Evolutionary conservation across 2,888 invertebrate species (phyloP).

Genomic region (Pseudeuparius sepicola): DNA sequence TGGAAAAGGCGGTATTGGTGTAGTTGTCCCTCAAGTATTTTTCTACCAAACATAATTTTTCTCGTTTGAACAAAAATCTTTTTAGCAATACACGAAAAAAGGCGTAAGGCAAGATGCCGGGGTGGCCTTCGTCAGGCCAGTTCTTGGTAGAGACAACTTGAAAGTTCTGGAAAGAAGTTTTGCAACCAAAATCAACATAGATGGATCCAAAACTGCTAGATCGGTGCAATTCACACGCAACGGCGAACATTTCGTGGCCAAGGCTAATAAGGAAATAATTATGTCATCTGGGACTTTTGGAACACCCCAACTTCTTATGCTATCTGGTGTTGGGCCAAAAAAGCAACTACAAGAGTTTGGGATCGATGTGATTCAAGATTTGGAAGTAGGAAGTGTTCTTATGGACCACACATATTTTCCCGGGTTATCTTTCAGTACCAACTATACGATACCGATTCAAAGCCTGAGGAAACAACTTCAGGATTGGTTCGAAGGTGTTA

Average conservation of each 20-base stretch:
- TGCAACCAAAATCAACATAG: no score
- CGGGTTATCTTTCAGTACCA: slow-evolving; percentile 59
- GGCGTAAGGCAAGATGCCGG: slow-evolving; percentile 67
- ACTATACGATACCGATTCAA: slow-evolving; percentile 43
- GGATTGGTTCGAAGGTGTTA: slow-evolving; percentile 30
- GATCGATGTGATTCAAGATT: slow-evolving; percentile 51
- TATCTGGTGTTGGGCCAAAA: slow-evolving; percentile 69
- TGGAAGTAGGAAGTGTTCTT: no score
- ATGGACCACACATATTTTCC: slow-evolving; percentile 65
- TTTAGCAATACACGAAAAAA: no score
- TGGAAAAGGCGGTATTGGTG: no score
- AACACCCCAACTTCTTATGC: slow-evolving; percentile 71
- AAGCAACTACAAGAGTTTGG: slow-evolving; percentile 47
- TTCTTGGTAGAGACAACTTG: no score
- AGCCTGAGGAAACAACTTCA: slow-evolving; percentile 42
- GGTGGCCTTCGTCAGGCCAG: slow-evolving; percentile 64
- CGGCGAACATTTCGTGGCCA: slow-evolving; percentile 41
- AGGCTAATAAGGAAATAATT: slow-evolving; percentile 62
- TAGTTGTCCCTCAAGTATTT: no score
- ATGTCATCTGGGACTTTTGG: slow-evolving; percentile 69
- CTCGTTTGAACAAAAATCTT: no score
- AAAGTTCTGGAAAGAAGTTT: no score
- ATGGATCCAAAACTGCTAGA: slow-evolving; percentile 44
- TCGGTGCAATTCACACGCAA: slow-evolving; percentile 60
- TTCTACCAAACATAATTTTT: no score